A percentile compares a stretch with the other conserved stretches of the same genome.
These are phyloP conservation scores for Oxyruncus cristatus DNA, from an alignment of 2,113 vertebrate species.

Conservation along the genomic window DNA sequence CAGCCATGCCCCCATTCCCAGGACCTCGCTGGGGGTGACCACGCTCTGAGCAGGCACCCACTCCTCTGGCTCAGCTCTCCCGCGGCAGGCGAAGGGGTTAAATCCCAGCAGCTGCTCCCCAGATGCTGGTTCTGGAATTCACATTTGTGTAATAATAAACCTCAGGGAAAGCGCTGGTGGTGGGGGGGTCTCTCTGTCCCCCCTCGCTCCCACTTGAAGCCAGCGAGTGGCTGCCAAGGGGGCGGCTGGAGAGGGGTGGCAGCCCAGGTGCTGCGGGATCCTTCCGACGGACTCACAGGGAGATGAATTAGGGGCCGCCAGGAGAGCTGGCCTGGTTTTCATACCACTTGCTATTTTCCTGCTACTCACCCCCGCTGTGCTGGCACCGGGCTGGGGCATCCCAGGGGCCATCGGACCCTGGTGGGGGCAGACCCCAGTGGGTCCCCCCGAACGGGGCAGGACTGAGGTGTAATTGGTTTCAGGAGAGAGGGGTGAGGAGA, in stretches of 20 bases:
- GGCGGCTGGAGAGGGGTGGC: neutral
- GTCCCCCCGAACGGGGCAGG: neutral
- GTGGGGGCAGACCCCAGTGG: neutral
- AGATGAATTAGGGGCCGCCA: neutral
- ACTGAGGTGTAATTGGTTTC: neutral
- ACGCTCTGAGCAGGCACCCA: accelerated
- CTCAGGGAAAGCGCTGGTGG: neutral
- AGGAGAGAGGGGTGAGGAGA: constrained; percentile 45
- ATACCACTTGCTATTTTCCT: neutral
- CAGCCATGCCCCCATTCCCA: accelerated
- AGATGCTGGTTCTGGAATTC: constrained; percentile 69
- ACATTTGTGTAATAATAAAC: constrained; percentile 71
- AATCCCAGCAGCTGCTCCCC: constrained; percentile 68
- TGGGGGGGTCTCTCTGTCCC: neutral
- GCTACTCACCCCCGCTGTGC: accelerated
- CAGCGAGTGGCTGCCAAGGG: neutral
- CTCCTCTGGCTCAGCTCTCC: accelerated
- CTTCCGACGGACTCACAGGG: neutral
- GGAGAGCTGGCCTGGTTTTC: neutral
- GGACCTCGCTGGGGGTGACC: accelerated
- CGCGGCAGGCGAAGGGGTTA: neutral
- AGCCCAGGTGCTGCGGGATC: constrained; percentile 34
- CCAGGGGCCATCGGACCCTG: neutral
- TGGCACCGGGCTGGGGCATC: neutral
- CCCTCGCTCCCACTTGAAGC: neutral